Evolutionary conservation across 2,113 vertebrate genomes (phyloP), one percentile per base, ranked within the genome.

Genomic region (Aegithalos caudatus): DNA sequence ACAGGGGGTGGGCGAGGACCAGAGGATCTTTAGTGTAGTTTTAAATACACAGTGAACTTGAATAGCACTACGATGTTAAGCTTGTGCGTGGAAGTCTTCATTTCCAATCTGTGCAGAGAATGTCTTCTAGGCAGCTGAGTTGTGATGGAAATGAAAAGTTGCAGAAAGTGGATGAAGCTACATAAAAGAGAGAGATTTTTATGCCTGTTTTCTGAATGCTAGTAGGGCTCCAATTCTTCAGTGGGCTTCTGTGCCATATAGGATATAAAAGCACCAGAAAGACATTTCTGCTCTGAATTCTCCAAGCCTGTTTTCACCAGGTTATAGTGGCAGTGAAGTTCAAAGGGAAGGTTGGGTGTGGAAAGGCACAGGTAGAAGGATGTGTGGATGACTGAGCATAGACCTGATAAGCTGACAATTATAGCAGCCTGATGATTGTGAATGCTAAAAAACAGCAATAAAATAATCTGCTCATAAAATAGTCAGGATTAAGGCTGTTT

Each of bases 191-290:
- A 57, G 19, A 35, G 4, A 31, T 11, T n/a, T 86, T 86, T 80
- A 37, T 61, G 42, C 27, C 42, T 48, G 1, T 81, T 81, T 94
- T 73, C 66, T 3, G 3, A 27, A 20, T 8, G 37, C 22, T 50
- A 3, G 12, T n/a, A 60, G 24, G 33, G n/a, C 22, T 50, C 14
- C 3, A 56, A 11, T 65, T 82, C 40, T 79, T 33, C n/a, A 45
- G 3, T 0, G 1, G 22, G 35, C 17, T 67, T 79, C 53, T 64
- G 44, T 44, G 48, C 12, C 27, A 33, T 8, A 4, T 0, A 51
- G 44, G 6, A 25, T 17, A 40, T 15, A 73, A 83, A 88, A 33
- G 7, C 48, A 88, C 20, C 29, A 65, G 14, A 29, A 35, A 40
- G 11, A 33, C 4, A 40, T 19, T 50, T 60, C 28, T 65, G 40